Percentiles rank a stretch among this genome's conserved stretches.
Evolutionary conservation across 2,113 vertebrate genomes (phyloP).

Genomic region (Puma concolor): DNA sequence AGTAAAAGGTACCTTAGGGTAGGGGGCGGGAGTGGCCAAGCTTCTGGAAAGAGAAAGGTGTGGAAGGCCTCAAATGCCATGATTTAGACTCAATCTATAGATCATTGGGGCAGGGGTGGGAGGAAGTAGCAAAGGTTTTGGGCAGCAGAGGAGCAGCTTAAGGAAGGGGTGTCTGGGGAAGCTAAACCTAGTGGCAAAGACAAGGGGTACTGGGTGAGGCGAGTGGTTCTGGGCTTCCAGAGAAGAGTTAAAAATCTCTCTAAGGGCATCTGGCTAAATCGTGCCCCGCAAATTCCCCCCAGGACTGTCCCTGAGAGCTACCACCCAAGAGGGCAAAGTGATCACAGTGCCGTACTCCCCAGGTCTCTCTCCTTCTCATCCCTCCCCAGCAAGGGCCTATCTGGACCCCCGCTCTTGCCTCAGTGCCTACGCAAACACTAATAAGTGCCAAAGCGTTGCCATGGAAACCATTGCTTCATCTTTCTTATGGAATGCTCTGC

Average conservation of each 20-base stretch:
- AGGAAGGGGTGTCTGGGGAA: neutral
- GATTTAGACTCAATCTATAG: neutral
- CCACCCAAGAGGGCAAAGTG: constrained; percentile 8
- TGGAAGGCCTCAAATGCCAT: neutral
- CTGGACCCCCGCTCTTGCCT: constrained; percentile 49
- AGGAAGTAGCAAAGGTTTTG: neutral
- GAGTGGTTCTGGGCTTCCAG: neutral
- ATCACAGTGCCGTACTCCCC: neutral
- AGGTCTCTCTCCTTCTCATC: neutral
- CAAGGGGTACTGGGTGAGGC: neutral
- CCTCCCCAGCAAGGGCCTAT: constrained; percentile 12
- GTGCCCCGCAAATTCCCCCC: neutral
- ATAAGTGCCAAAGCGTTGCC: constrained; percentile 68
- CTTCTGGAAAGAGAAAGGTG: constrained; percentile 18
- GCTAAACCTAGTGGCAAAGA: neutral
- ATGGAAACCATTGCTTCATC: constrained; percentile 70
- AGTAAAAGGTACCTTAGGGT: neutral
- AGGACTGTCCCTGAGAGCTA: neutral
- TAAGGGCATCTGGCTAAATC: neutral
- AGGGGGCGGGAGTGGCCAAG: neutral
- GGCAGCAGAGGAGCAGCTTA: neutral
- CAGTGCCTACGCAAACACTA: constrained; percentile 61
- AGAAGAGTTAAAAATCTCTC: neutral
- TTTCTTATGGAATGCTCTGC: constrained; percentile 34
- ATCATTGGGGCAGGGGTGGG: neutral